phyloP scores from a whole-genome alignment of 1,140 invertebrate species.

The Sitobion miscanthi region DNA sequence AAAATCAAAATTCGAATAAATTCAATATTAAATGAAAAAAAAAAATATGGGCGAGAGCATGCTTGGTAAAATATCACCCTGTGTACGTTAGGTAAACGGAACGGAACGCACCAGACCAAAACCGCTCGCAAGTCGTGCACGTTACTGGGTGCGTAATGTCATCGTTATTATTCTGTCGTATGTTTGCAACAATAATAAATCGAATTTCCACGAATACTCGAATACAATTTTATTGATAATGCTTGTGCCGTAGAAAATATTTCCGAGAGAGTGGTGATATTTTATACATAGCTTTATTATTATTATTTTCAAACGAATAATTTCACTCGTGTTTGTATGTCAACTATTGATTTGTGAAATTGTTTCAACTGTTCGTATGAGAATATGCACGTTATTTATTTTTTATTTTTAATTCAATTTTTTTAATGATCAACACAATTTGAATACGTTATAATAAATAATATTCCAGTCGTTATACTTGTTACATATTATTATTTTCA shows the following conservation, averaged over 20 bases:
- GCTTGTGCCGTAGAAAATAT: background rate
- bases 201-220: background rate
- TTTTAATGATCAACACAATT: too few species aligned
- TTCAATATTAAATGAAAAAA: too few species aligned
- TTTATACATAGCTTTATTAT: background rate
- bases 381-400: background rate
- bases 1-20: too few species aligned
- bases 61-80: too few species aligned
- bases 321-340: background rate
- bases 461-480: too few species aligned
- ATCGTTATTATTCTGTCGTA: background rate
- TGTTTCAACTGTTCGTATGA: background rate
- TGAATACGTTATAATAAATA: too few species aligned
- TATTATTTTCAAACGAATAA: background rate
- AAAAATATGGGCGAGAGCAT: too few species aligned
- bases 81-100: background rate
- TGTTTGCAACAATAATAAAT: background rate
- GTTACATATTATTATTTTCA: too few species aligned
- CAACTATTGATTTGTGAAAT: background rate
- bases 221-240: background rate
- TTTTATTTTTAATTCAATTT: too few species aligned
- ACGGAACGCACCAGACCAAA: background rate
- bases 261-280: background rate
- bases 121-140: background rate
- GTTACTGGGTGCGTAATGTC: background rate